phyloP scores from a whole-genome alignment of 2,888 invertebrate genomes.

The Thalpophila matura region DNA sequence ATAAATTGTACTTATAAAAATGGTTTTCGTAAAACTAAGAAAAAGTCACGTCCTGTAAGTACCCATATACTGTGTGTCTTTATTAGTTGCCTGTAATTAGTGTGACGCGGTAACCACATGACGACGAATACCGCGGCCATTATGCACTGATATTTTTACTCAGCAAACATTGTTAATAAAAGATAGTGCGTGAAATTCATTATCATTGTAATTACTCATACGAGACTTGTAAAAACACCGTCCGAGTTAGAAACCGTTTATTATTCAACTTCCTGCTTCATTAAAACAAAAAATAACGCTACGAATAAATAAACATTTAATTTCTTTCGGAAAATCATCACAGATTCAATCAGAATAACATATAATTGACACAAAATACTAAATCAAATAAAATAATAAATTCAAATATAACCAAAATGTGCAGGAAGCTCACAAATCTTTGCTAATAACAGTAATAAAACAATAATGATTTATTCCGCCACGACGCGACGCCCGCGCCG shows the following conservation, averaged over 20 bases:
- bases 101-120: conserved; percentile 38
- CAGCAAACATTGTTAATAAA: conserved; percentile 32
- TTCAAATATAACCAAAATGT: conserved; percentile 21
- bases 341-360: conserved; percentile 3
- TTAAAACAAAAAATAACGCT: not conserved
- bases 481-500: too few species aligned
- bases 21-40: conserved; percentile 1
- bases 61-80: conserved; percentile 15
- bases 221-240: conserved; percentile 5
- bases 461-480: conserved; percentile 43
- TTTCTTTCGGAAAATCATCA: conserved; percentile 14
- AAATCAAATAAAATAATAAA: conserved; percentile 26
- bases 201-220: conserved; percentile 29
- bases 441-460: conserved; percentile 24
- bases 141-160: conserved; percentile 34
- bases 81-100: conserved; percentile 39
- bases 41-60: conserved; percentile 27
- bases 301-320: conserved; percentile 5
- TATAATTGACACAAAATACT: conserved; percentile 7
- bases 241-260: not conserved
- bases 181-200: conserved; percentile 48
- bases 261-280: conserved; percentile 23
- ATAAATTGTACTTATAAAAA: not conserved
- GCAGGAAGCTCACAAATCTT: conserved; percentile 22
- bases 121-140: conserved; percentile 21